These are phyloP conservation scores for Sapajus apella DNA, from an alignment of 2,113 vertebrate genomes.

Conservation along the genomic window DNA sequence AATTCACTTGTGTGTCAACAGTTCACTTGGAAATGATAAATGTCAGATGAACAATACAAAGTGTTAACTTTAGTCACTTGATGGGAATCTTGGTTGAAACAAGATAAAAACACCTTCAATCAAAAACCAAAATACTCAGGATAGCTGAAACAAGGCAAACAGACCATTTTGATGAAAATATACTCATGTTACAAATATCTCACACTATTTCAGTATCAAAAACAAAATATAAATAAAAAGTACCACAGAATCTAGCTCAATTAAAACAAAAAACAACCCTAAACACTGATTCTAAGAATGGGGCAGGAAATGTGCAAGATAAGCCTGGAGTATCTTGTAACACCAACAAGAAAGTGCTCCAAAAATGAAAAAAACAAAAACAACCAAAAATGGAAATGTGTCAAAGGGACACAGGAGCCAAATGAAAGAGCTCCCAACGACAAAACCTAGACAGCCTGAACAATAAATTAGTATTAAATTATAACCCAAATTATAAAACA, in stretches of 20 bases:
- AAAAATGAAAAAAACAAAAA: background rate
- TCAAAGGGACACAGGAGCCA: background rate
- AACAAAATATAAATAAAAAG: conserved; percentile 25
- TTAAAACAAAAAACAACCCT: background rate
- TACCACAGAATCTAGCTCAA: background rate
- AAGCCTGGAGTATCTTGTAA: background rate
- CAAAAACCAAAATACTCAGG: conserved; percentile 64
- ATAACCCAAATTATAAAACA: background rate
- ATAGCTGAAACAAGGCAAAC: conserved; percentile 75
- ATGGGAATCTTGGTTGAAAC: conserved; percentile 56
- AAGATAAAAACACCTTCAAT: conserved; percentile 72
- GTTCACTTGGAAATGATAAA: conserved; percentile 2
- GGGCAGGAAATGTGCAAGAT: background rate
- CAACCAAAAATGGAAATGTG: background rate
- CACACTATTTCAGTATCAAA: conserved; percentile 54
- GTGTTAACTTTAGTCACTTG: conserved; percentile 25
- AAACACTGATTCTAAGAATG: background rate
- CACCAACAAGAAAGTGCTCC: background rate
- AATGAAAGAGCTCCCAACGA: background rate
- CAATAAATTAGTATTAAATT: background rate
- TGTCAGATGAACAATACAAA: background rate
- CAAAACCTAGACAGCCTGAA: background rate
- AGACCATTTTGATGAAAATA: conserved; percentile 82
- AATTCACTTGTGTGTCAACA: conserved; percentile 32
- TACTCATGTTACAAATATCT: conserved; percentile 66